phyloP scores from a whole-genome alignment of 2,888 invertebrate species.

The Eurois occulta region DNA sequence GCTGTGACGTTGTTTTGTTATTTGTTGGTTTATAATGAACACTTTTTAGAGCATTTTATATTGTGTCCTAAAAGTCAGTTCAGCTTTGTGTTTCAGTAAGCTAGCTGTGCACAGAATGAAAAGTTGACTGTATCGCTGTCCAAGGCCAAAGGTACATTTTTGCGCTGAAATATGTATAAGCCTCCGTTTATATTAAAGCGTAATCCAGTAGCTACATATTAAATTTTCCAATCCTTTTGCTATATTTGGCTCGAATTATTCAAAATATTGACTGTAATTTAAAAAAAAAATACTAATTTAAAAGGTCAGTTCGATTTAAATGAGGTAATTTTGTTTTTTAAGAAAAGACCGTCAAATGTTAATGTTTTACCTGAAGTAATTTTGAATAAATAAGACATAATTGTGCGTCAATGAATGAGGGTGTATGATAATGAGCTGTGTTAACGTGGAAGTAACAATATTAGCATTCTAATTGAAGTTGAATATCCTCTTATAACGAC shows the following conservation, averaged over 20 bases:
- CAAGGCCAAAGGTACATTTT: not conserved
- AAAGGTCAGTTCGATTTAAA: no score
- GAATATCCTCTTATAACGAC: not conserved
- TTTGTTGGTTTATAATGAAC: conserved; percentile 19
- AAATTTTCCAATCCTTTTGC: not conserved
- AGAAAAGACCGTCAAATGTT: no score
- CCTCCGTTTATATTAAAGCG: not conserved
- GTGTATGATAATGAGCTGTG: no score
- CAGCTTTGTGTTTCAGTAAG: no score
- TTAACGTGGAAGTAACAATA: no score
- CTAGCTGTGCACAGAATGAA: no score
- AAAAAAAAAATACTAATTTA: not conserved
- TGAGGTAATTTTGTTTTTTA: no score
- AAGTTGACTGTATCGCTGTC: no score
- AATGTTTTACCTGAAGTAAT: no score
- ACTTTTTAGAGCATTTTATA: not conserved
- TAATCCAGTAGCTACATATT: not conserved
- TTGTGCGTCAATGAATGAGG: no score
- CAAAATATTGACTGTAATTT: not conserved
- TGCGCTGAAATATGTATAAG: not conserved
- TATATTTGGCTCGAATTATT: not conserved
- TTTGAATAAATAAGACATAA: no score
- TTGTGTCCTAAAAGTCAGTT: not conserved
- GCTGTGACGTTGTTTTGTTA: conserved; percentile 53
- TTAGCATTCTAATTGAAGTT: not conserved